Evolutionary conservation across 2,113 vertebrate genomes (phyloP).

Genomic region (Trogon melanurus): DNA sequence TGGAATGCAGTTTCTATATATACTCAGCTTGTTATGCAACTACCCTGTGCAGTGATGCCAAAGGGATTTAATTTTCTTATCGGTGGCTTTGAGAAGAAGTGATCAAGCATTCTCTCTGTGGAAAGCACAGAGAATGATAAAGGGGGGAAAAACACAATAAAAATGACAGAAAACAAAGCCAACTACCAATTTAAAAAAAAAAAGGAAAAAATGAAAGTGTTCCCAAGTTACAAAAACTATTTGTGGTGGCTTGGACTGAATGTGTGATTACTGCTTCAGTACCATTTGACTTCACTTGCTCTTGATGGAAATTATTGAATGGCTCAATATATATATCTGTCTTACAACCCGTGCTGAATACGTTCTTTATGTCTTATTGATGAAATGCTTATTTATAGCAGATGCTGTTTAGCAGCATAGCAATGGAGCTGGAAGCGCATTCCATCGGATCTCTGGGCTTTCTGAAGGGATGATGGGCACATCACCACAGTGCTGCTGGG

Average conservation of each 20-base stretch:
- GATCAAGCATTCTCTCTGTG: slow-evolving; percentile 18
- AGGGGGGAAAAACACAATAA: neutral
- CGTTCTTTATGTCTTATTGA: neutral
- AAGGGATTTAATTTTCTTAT: slow-evolving; percentile 54
- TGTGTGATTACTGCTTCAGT: neutral
- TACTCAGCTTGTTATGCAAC: slow-evolving; percentile 41
- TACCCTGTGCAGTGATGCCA: neutral
- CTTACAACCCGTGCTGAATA: neutral
- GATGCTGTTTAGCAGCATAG: neutral
- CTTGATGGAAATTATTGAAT: neutral
- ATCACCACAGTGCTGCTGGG: neutral
- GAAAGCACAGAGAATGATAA: neutral
- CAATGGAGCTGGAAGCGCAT: neutral
- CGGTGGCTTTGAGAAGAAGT: neutral
- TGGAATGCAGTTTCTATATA: slow-evolving; percentile 50
- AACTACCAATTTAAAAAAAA: neutral
- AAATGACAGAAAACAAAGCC: neutral
- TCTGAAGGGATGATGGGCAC: no score
- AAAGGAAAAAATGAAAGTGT: accelerated
- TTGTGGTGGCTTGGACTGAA: neutral
- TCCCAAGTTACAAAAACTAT: neutral
- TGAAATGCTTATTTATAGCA: slow-evolving; percentile 3
- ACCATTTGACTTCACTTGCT: neutral
- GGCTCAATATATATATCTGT: neutral
- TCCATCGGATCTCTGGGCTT: neutral